Percentiles rank a stretch among this genome's conserved stretches.
These are phyloP conservation scores for Porites cylindrica DNA, from an alignment of 92 coral and sea anemone genomes.

Conservation along the genomic window DNA sequence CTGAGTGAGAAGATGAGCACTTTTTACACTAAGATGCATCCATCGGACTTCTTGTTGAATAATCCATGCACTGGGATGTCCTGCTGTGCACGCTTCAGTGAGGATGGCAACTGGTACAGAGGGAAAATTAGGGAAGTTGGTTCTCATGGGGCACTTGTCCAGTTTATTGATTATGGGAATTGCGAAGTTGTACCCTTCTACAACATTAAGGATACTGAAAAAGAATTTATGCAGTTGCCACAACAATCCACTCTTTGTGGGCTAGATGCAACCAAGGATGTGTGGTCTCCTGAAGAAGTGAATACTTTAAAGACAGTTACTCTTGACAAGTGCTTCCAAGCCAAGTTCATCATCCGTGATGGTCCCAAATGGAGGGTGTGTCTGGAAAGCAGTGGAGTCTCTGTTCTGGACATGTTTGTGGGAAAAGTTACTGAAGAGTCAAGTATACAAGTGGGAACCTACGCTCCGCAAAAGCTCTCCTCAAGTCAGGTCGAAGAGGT, in stretches of 20 bases:
- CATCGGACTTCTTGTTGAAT: conserved; percentile 15
- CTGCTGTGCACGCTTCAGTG: conserved; percentile 43
- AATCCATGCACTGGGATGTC: conserved; percentile 23
- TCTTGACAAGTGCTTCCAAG: conserved; percentile 80
- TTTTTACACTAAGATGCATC: conserved; percentile 18
- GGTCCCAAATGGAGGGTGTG: conserved; percentile 71
- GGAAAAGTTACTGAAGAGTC: conserved; percentile 16
- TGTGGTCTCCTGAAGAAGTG: conserved; percentile 68
- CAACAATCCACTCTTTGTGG: conserved; percentile 50
- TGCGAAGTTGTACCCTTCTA: conserved; percentile 38
- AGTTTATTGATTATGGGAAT: conserved; percentile 77
- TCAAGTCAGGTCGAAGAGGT: conserved; percentile 64
- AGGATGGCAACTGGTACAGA: conserved; percentile 89
- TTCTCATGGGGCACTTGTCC: conserved; percentile 50
- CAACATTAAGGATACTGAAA: conserved; percentile 51
- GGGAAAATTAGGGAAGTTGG: conserved; percentile 57
- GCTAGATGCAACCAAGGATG: conserved; percentile 63
- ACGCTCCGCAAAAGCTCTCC: conserved; percentile 10
- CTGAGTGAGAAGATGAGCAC: conserved; percentile 8
- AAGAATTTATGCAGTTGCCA: conserved; percentile 39
- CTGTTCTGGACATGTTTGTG: conserved; percentile 61
- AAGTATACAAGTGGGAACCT: conserved; percentile 17
- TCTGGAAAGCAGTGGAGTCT: conserved; percentile 42
- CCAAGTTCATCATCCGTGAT: conserved; percentile 72
- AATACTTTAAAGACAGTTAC: conserved; percentile 64